Conservation (phyloP, 2,113 vertebrate genomes). For the Butorides virescens region DNA sequence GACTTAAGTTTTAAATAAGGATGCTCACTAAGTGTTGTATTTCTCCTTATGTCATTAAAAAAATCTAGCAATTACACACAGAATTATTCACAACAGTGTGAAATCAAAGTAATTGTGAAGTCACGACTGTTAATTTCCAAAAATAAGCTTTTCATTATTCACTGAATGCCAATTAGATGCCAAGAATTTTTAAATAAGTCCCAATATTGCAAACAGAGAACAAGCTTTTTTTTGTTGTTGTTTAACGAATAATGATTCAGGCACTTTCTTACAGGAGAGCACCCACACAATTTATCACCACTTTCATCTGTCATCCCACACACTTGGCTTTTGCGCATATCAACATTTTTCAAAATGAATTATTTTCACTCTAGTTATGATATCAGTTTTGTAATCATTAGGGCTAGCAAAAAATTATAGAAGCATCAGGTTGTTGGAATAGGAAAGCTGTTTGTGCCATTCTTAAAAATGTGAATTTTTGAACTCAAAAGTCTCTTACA, state of each 20-base stretch:
- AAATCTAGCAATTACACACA: neutral
- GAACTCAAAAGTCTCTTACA: neutral
- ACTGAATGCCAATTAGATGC: conserved; percentile 22
- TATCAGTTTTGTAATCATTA: conserved; percentile 44
- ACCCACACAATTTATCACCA: conserved; percentile 67
- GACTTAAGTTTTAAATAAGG: neutral
- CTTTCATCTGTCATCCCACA: conserved; percentile 63
- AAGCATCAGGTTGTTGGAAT: neutral
- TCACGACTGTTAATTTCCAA: conserved; percentile 45
- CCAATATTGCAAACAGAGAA: conserved; percentile 47
- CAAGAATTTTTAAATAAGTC: conserved; percentile 43
- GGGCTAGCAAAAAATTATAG: neutral
- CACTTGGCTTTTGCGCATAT: conserved; percentile 54
- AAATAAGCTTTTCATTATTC: conserved; percentile 45
- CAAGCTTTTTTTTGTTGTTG: neutral
- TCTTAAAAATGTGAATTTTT: neutral
- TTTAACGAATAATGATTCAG: conserved; percentile 55
- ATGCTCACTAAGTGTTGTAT: neutral
- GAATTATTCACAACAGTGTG: conserved; percentile 3
- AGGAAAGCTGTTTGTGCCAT: neutral
- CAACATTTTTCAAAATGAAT: conserved; percentile 55
- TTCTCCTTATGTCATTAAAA: neutral
- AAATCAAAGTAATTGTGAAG: conserved; percentile 28
- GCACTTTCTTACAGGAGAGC: conserved; percentile 43
- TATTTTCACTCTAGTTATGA: conserved; percentile 48